Evolutionary conservation across 2,113 vertebrate species (phyloP).

Genomic region (Bettongia penicillata): DNA sequence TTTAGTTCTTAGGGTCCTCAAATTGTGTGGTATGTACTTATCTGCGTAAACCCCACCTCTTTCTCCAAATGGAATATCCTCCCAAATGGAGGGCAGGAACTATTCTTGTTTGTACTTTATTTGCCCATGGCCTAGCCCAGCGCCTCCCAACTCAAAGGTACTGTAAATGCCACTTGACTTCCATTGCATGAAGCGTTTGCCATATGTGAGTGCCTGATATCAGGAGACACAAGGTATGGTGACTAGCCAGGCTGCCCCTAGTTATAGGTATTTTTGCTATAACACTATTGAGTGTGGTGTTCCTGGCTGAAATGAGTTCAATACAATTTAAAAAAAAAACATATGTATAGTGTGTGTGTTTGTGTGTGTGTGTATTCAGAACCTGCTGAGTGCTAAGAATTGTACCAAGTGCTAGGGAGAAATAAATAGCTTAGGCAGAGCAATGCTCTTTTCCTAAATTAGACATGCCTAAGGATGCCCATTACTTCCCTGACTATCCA

Average conservation of each 20-base stretch:
- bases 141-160: background rate
- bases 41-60: background rate
- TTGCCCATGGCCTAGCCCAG: background rate
- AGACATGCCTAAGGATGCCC: background rate
- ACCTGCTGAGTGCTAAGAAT: background rate
- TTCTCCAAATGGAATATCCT: background rate
- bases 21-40: background rate
- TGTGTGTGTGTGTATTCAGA: background rate
- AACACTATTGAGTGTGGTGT: background rate
- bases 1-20: background rate
- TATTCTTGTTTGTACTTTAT: background rate
- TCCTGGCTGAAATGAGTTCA: background rate
- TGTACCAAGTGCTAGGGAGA: background rate
- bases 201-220: background rate
- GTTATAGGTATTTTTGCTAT: background rate
- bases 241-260: background rate
- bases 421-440: too few species aligned
- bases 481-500: background rate
- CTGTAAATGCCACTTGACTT: background rate
- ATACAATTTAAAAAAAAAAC: too few species aligned
- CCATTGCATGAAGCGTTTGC: background rate
- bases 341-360: background rate
- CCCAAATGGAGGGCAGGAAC: background rate
- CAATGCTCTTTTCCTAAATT: background rate
- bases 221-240: background rate